Percentiles rank a stretch among this genome's conserved stretches.
Conservation (phyloP, 2,797 vertebrate species). For the Xiphophorus birchmanni region DNA sequence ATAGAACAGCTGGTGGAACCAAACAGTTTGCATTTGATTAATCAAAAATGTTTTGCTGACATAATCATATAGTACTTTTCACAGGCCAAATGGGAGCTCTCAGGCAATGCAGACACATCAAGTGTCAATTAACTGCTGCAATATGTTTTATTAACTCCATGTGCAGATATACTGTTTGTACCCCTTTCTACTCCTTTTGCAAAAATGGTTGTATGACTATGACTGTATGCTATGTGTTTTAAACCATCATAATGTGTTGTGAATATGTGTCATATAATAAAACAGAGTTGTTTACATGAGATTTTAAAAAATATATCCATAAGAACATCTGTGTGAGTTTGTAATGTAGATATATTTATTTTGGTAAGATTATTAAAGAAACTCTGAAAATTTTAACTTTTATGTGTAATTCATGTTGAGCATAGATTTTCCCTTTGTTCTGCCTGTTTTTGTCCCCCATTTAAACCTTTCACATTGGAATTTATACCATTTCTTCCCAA, state of each 20-base stretch:
- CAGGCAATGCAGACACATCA: constrained; percentile 37
- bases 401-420: constrained; percentile 17
- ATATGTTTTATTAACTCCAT: constrained; percentile 41
- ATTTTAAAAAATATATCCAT: constrained; percentile 55
- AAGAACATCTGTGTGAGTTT: constrained; percentile 63
- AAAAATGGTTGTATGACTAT: constrained; percentile 65
- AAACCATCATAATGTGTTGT: constrained; percentile 63
- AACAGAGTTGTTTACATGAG: constrained; percentile 62
- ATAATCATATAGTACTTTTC: constrained; percentile 43
- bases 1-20: constrained; percentile 26
- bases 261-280: constrained; percentile 55
- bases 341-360: constrained; percentile 66
- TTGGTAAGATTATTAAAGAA: constrained; percentile 69
- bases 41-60: constrained; percentile 10
- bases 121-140: constrained; percentile 54
- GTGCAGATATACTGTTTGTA: constrained; percentile 51
- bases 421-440: background rate
- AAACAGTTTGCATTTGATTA: constrained; percentile 22
- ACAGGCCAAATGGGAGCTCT: constrained; percentile 57
- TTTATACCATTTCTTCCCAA: constrained; percentile 12
- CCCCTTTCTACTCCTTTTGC: constrained; percentile 34
- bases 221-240: constrained; percentile 59
- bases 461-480: constrained; percentile 20
- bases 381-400: constrained; percentile 26
- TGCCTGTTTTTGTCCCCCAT: constrained; percentile 11